Base-by-base conservation (phyloP, 2,113 vertebrate species). In the Hippolais icterina region DNA sequence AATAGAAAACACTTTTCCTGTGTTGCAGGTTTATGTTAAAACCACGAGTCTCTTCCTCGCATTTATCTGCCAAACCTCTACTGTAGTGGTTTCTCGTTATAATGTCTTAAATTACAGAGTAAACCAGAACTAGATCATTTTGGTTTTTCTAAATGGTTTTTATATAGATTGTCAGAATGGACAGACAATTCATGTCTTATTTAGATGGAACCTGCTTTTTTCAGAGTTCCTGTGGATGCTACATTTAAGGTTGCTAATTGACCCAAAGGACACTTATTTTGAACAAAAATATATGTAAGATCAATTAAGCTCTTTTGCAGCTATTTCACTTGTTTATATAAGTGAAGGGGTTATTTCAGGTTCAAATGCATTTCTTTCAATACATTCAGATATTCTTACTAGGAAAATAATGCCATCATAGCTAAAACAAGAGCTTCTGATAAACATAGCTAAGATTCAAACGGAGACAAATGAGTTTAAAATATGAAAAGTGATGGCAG, bases 1-100 rank as follows among this genome's bases (percentile, higher is more conserved):
- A 96, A 97, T 91, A 97, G 95, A 95, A 95, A 94, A 25, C 33
- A 41, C 39, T 93, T 95, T 94, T 94, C 83, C 83, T 86, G 68
- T 86, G 57, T 54, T 77, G 37, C 80, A 60, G 68, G 65, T 83
- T 68, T 77, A 13, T 5, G 5, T 91, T 91, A 83, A 72, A 91
- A 87, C 92, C 94, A 50, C 19, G 6, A 90, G 64, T 72, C 35
- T 15, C 64, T 89, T 96, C 76, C 28, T 83, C 44, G 47, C 72
- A 35, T 64, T 89, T 87, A 60, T 95, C 77, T 96, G 86, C 93
- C 93, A 97, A 93, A 83, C 86, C 90, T 29, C 60, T 81, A 50
- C 65, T 76, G 53, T 60, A 81, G 68, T 71, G 89, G 90, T 77
- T 92, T 96, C 88, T 96, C 75, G 39, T 82, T 92, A 94, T 92